Conservation (phyloP, 1,140 invertebrate species). For the Linepithema humile region DNA sequence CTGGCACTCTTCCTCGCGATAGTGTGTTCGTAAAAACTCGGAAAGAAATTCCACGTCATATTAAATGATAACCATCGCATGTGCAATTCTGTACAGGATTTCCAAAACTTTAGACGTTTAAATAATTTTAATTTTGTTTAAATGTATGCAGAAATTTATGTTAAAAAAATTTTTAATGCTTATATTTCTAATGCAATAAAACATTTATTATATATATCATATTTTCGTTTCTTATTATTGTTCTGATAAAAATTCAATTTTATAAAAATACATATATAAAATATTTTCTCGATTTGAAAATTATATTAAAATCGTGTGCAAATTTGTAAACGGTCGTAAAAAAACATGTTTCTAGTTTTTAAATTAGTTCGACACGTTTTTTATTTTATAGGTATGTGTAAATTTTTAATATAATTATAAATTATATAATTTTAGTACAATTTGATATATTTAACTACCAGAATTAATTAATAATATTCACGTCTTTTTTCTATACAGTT, state of each 20-base stretch:
- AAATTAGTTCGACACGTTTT: not conserved
- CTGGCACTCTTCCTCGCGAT: not conserved
- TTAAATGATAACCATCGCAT: not conserved
- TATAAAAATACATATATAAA: not conserved
- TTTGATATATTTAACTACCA: not conserved
- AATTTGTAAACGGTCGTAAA: not conserved
- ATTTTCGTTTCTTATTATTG: not conserved
- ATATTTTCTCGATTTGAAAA: not conserved
- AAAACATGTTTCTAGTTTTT: not conserved
- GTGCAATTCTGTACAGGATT: not conserved
- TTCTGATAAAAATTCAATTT: not conserved
- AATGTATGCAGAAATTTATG: too few relatives aligned
- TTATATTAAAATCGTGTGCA: not conserved
- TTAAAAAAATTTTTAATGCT: too few relatives aligned
- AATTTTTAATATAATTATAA: too few relatives aligned
- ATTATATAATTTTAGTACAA: too few relatives aligned
- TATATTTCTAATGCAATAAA: not conserved
- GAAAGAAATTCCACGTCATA: slow-evolving; percentile 13
- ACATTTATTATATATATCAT: not conserved
- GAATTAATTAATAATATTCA: not conserved
- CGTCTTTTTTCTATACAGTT: not conserved
- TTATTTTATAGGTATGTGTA: not conserved
- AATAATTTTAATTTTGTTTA: too few relatives aligned
- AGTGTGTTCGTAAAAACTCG: not conserved
- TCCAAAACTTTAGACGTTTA: slow-evolving; percentile 40